These are phyloP conservation scores for Gymnobelideus leadbeateri DNA, from an alignment of 2,113 vertebrate species.

Conservation along the genomic window DNA sequence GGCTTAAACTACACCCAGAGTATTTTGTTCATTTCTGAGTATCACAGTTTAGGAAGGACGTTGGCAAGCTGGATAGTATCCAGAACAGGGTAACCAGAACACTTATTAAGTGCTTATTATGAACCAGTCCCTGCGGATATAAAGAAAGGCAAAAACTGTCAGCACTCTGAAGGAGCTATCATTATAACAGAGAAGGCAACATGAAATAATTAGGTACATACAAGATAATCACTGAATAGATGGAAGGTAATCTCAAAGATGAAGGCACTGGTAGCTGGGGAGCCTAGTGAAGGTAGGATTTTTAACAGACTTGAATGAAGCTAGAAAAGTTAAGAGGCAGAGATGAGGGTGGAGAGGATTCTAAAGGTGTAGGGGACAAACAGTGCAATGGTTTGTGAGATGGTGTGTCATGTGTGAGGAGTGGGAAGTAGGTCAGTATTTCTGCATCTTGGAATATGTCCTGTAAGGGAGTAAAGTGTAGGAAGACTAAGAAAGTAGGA, in stretches of 20 bases:
- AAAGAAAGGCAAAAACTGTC: not conserved
- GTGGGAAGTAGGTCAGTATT: not conserved
- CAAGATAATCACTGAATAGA: not conserved
- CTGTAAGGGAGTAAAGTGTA: not conserved
- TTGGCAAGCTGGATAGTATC: not conserved
- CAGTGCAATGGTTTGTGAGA: not conserved
- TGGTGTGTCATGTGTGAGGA: not conserved
- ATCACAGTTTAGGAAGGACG: not conserved
- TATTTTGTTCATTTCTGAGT: not conserved
- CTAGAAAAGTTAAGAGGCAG: not conserved
- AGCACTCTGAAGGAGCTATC: not conserved
- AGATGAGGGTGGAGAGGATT: not conserved
- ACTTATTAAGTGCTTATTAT: not conserved
- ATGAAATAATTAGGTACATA: not conserved
- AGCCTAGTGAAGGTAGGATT: not conserved
- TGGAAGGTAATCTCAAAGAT: not conserved
- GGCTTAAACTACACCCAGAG: not conserved
- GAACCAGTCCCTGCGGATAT: not conserved
- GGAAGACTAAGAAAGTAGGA: not conserved
- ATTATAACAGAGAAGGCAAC: not conserved
- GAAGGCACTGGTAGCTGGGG: not conserved
- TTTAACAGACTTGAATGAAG: not conserved
- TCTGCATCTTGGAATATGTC: not conserved
- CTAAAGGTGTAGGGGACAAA: not conserved
- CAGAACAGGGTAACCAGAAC: not conserved